Base-by-base conservation (phyloP, 53 echinoderm and acorn worm genomes). In the Hippasteria phrygiana region DNA sequence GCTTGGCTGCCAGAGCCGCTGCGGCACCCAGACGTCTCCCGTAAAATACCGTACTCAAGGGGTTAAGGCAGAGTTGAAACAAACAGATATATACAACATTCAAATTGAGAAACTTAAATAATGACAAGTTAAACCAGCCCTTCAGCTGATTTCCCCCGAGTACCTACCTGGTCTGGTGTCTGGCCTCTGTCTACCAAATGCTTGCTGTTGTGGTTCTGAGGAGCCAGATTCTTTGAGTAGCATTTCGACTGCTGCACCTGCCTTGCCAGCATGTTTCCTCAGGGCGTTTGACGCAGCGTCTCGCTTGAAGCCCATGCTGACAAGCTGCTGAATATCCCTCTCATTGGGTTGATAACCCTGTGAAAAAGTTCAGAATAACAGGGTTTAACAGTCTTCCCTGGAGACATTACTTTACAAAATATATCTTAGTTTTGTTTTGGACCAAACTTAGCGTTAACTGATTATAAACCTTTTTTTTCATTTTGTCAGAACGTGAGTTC, bases 261-360 rank as follows among this genome's bases (percentile, higher is more conserved):
- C 87, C 74, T 96, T 95, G 35, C 95, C 98, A 17, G 91, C 40
- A 73, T 91, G 91, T 73, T 91, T 94, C 76, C 91, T 96, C 62
- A 98, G 94, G 5, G 98, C 95, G 36, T 90, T 87, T 5, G 91
- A 78, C 3, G 93, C 87, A 75, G 88, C 77, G 4, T 98, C 95
- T 72, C 90, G 80, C 32, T 47, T 67, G 83, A 98, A 98, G 7
- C 98, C 98, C 98, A 98, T 98, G 48, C 89, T 72, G 1, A 91
- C 82, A 1, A 98, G 91, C 47, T 94, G 94, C 55, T 93, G 91
- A 9, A 96, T 56, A 6, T 88, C 82, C 47, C 70, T 88, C 65
- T 95, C 91, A 78, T 86, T 87, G 5, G 94, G 91, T 77, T 97
- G 93, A 43, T 92, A 93, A 74, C 93, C 90, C 93, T 93, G 80